Evolutionary conservation across 1,140 invertebrate genomes (phyloP), one percentile per base, ranked within the genome.

Genomic region (Centruroides sculpturatus): DNA sequence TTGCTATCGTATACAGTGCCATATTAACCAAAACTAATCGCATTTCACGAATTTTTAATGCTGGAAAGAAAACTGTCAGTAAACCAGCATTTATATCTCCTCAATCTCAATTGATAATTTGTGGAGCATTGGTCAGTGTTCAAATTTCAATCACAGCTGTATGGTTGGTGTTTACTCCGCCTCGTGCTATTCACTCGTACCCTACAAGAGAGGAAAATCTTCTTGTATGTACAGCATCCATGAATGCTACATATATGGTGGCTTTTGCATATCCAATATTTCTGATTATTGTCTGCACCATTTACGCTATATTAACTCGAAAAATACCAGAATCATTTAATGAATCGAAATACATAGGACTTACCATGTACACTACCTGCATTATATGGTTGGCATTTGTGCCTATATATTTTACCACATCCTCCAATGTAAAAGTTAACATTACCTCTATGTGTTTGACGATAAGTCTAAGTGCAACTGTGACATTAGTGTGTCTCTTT

Each of bases 261-360:
- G 86, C 86, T 9, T 91, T 93, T 73, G 84, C 83, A 65, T 93
- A 92, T 79, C 89, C 90, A 3, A 86, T 92, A 65, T 76, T 90
- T 41, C 78, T 94, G 47, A 90, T 92, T 64, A 75, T 90, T 8
- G 78, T 92, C 4, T 92, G 89, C 72, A 92, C 89, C 0, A 81
- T 91, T 23, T 92, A 92, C 71, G 91, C 90, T 3, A 83, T 93
- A 1, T 79, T 92, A 8, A 92, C 88, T 3, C 80, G 91, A 60
- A 93, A 92, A 76, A 93, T 94, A 64, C 91, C 92, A 0, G 91
- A 93, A 75, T 89, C 89, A 35, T 95, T 94, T 75, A 94, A 94
- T 73, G 91, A 95, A 75, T 91, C 88, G 64, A 92, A 94, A 65
- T 78, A 77, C 75, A 94, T 94, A 69, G 92, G 92, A 23, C 23